A percentile compares a stretch with the other conserved stretches of the same genome.
phyloP scores from a whole-genome alignment of 2,888 invertebrate genomes.

The Diloba caeruleocephala region DNA sequence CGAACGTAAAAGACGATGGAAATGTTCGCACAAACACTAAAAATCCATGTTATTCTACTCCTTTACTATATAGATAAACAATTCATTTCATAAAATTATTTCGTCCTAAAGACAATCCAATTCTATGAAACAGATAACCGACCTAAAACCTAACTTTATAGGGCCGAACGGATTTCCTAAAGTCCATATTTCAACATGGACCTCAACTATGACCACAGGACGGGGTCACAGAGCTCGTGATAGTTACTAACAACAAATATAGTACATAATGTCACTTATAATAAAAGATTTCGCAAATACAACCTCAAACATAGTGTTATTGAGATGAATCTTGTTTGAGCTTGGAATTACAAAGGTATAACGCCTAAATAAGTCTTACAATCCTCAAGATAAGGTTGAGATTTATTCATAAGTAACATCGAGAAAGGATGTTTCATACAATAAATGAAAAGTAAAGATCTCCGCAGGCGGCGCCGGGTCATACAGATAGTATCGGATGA shows the following conservation, averaged over 20 bases:
- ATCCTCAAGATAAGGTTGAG: not conserved
- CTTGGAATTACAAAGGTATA: accelerated
- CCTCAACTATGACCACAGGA: slow-evolving; percentile 71
- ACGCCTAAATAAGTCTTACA: slow-evolving; percentile 21
- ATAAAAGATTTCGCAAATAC: not conserved
- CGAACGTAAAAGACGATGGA: too few species aligned
- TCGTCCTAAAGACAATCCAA: slow-evolving; percentile 15
- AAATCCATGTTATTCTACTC: too few species aligned
- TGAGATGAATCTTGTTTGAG: slow-evolving; percentile 14
- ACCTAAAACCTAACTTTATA: slow-evolving; percentile 34
- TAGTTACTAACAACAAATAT: slow-evolving; percentile 64
- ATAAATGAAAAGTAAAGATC: slow-evolving; percentile 57
- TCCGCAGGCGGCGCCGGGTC: slow-evolving; percentile 75
- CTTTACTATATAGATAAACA: too few species aligned
- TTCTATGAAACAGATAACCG: slow-evolving; percentile 21
- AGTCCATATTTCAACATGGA: slow-evolving; percentile 65
- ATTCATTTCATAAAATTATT: not conserved
- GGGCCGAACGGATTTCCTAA: slow-evolving; percentile 55
- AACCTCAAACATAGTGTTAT: accelerated
- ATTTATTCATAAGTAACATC: not conserved
- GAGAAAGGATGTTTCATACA: slow-evolving; percentile 45
- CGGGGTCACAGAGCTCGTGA: slow-evolving; percentile 69
- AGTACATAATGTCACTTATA: slow-evolving; percentile 36
- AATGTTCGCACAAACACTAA: too few species aligned
- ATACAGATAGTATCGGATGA: slow-evolving; percentile 77